These are phyloP conservation scores for Perdix hodgsoniae DNA, from an alignment of 2,797 vertebrate genomes.

Conservation along the genomic window DNA sequence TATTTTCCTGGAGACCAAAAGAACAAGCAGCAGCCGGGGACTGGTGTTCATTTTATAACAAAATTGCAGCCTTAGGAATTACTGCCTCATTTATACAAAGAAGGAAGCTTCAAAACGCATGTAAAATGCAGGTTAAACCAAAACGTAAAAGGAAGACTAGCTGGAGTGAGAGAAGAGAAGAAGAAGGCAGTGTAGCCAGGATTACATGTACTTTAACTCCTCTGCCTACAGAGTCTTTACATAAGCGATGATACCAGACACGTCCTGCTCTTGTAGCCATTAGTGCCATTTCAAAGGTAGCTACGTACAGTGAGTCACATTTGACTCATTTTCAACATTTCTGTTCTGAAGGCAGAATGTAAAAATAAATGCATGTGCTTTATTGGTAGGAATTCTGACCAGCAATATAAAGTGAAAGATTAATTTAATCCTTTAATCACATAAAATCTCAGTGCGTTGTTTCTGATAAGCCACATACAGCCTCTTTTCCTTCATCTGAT, in stretches of 20 bases:
- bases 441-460: neutral
- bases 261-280: neutral
- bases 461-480: neutral
- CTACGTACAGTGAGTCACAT: neutral
- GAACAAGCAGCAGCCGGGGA: neutral
- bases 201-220: neutral
- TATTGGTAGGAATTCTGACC: slow-evolving; percentile 44
- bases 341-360: slow-evolving; percentile 12
- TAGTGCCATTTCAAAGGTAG: neutral
- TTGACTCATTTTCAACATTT: slow-evolving; percentile 19
- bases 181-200: neutral
- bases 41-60: neutral
- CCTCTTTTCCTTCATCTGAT: neutral
- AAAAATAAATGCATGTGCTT: slow-evolving; percentile 37
- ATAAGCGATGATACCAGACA: neutral
- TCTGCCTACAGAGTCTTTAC: neutral
- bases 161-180: neutral
- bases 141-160: neutral
- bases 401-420: slow-evolving; percentile 50
- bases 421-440: slow-evolving; percentile 39
- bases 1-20: neutral
- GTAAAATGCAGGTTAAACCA: slow-evolving; percentile 2
- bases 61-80: neutral
- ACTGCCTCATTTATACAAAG: neutral
- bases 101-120: neutral